These are phyloP conservation scores for Coleophora flavipennella DNA, from an alignment of 2,888 invertebrate genomes.

Conservation along the genomic window DNA sequence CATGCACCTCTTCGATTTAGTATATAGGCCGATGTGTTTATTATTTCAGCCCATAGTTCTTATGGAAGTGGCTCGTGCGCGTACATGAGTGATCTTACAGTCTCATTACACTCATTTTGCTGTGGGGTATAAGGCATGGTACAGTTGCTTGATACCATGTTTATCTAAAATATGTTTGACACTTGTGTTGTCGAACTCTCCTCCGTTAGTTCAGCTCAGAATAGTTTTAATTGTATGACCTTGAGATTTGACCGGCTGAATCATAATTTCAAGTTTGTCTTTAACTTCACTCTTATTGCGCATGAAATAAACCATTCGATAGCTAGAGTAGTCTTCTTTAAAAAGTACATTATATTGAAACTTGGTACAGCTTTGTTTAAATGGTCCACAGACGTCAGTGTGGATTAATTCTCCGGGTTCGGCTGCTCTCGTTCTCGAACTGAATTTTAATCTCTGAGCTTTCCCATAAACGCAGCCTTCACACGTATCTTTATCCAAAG, in stretches of 20 bases:
- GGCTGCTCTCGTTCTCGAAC: background rate
- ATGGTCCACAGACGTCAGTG: background rate
- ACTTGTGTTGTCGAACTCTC: constrained; percentile 1
- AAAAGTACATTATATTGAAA: background rate
- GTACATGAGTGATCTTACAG: constrained; percentile 1
- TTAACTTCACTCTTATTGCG: background rate
- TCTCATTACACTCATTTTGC: constrained; percentile 2
- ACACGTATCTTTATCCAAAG: background rate
- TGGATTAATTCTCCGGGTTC: background rate
- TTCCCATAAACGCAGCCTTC: too few relatives aligned
- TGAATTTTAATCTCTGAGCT: background rate
- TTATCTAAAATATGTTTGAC: background rate
- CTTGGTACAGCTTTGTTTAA: background rate
- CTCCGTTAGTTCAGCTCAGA: constrained; percentile 2
- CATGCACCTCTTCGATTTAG: too few relatives aligned
- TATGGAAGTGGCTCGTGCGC: background rate
- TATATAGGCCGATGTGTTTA: too few relatives aligned
- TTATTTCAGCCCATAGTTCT: background rate
- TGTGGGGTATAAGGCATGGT: constrained; percentile 3
- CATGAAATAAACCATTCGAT: background rate
- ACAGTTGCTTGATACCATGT: background rate
- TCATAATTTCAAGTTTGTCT: background rate
- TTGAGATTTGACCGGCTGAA: background rate
- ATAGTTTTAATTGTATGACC: background rate
- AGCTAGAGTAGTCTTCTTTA: background rate